Conservation (phyloP, 1,140 invertebrate species). For the Eumaeus atala region DNA sequence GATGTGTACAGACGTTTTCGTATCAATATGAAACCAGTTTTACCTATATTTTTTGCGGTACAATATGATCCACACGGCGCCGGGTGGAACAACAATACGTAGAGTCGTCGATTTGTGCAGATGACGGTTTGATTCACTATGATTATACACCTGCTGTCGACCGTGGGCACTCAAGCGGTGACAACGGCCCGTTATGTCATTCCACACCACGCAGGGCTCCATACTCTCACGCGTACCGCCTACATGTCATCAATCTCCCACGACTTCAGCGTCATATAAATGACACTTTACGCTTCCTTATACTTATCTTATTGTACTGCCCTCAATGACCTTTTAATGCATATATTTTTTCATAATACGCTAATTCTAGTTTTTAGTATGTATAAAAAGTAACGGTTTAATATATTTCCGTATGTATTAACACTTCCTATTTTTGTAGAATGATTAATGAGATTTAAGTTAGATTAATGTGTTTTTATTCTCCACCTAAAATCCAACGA, state of each 20-base stretch:
- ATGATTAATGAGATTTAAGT: too few species aligned
- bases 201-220: constrained; percentile 48
- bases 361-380: too few species aligned
- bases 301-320: constrained; percentile 5
- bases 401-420: too few species aligned
- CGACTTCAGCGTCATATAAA: constrained; percentile 32
- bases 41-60: neutral
- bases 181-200: constrained; percentile 63
- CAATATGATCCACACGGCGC: constrained; percentile 1
- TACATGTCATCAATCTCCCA: constrained; percentile 45
- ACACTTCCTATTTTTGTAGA: too few species aligned
- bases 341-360: neutral
- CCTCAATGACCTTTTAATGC: constrained; percentile 17
- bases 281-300: constrained; percentile 21
- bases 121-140: constrained; percentile 13
- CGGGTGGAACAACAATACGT: constrained; percentile 11
- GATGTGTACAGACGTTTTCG: too few species aligned
- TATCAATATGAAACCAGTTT: too few species aligned
- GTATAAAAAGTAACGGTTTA: too few species aligned
- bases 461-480: too few species aligned
- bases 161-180: constrained; percentile 31
- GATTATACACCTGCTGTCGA: constrained; percentile 14
- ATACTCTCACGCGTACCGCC: constrained; percentile 46
- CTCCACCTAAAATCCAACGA: too few species aligned
- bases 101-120: constrained; percentile 14